Evolutionary conservation across 2,113 vertebrate genomes (phyloP), one percentile per base, ranked within the genome.

Genomic region (Pseudopipra pipra): DNA sequence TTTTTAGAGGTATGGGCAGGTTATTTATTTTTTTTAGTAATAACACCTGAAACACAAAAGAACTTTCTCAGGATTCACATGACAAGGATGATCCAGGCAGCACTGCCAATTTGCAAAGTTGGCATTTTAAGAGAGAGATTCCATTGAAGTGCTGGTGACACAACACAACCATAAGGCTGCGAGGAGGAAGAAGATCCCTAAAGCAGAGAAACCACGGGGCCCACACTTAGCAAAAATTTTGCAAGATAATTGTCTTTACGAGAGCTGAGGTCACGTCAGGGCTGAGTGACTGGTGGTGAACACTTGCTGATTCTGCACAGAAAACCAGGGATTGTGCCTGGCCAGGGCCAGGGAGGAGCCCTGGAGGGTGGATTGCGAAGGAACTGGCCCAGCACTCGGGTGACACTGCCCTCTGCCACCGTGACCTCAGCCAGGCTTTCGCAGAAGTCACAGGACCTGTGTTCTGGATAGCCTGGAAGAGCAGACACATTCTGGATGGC

Each of bases 341-440:
- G 33, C 39, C 74, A 54, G 52, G 41, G 74, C 89, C 83, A 72
- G 3, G 2, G 37, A 51, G 66, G 44, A 93, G 74, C 80, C 61
- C 4, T 2, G 1, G 27, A 71, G 2, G 13, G 17, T 6, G 3
- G 6, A 35, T 0, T 56, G 90, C 1, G 0, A 73, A 85, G 89
- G 55, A 80, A 51, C 68, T 81, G 25, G 20, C 51, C 62, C 85
- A 70, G 25, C 15, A 0, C 43, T 33, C 1, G 12, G 39, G n/a
- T 3, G 23, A 47, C 24, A 6, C 75, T 65, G 80, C 70, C 54
- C 80, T 71, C 52, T 46, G 21, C 16, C 78, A 30, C 27, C 3
- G 4, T 25, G 49, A 94, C 82, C 75, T 77, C 71, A 39, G 85
- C 14, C 12, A n/a, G 28, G 84, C 1, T 33, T 72, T 68, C 18